Conservation (phyloP, 2,113 vertebrate species). For the Laticauda laticaudata region DNA sequence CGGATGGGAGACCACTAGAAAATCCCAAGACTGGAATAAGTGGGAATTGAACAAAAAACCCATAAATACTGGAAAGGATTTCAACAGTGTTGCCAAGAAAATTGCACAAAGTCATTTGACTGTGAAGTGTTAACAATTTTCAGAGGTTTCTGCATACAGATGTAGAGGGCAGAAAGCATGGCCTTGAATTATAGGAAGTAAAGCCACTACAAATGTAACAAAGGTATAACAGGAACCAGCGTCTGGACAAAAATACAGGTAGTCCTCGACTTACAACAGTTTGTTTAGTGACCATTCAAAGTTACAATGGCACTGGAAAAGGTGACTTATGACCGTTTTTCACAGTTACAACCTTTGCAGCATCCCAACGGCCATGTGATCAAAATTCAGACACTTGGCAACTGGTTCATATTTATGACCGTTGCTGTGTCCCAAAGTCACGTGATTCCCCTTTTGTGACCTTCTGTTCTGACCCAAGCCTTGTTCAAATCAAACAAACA, state of each 20-base stretch:
- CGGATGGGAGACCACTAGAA: not conserved
- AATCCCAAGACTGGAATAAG: not conserved
- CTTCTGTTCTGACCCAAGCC: too few relatives aligned
- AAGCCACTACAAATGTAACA: not conserved
- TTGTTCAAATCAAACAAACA: too few relatives aligned
- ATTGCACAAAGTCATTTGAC: not conserved
- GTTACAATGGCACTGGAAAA: not conserved
- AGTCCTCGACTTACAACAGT: not conserved
- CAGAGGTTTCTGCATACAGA: not conserved
- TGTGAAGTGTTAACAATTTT: not conserved
- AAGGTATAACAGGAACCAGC: not conserved
- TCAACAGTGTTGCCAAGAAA: not conserved
- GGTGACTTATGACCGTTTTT: not conserved
- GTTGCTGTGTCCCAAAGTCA: not conserved
- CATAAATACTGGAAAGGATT: not conserved
- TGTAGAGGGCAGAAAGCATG: not conserved
- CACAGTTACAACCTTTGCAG: not conserved
- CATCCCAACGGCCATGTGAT: not conserved
- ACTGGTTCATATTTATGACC: not conserved
- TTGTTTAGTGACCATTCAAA: not conserved
- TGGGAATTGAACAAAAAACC: not conserved
- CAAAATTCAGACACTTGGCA: not conserved
- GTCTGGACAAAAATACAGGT: not conserved
- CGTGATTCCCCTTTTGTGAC: too few relatives aligned
- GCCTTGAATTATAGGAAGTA: not conserved